Evolutionary conservation across 2,888 invertebrate species (phyloP).

Genomic region (Polydrusus tereticollis): DNA sequence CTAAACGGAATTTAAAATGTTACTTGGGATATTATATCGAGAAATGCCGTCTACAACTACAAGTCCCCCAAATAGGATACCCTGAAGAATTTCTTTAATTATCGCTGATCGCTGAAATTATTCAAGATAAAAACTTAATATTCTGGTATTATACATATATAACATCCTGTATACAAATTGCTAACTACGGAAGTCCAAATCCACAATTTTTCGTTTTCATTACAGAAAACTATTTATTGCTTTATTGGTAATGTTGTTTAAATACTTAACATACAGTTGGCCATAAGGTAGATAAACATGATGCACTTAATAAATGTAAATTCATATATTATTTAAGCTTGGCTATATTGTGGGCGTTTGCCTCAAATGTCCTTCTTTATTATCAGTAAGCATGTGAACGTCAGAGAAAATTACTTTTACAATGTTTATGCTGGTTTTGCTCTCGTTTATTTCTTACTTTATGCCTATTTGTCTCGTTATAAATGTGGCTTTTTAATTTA

Average conservation of each 20-base stretch:
- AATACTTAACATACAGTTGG: conserved; percentile 4
- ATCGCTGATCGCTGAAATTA: too few species aligned
- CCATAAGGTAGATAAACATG: conserved; percentile 25
- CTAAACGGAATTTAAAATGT: too few species aligned
- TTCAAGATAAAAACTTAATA: too few species aligned
- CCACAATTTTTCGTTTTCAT: neutral
- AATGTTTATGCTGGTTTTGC: conserved; percentile 43
- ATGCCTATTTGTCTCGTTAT: conserved; percentile 33
- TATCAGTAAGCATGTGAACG: conserved; percentile 47
- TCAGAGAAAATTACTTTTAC: conserved; percentile 43
- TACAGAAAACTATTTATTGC: neutral
- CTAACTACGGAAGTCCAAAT: neutral
- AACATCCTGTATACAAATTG: too few species aligned
- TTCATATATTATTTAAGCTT: conserved; percentile 25
- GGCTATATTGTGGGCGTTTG: conserved; percentile 13
- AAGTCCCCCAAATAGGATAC: too few species aligned
- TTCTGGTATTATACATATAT: too few species aligned
- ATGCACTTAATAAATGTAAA: conserved; percentile 25
- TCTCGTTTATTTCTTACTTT: conserved; percentile 39
- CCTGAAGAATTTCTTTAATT: too few species aligned
- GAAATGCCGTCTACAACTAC: too few species aligned
- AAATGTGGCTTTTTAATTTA: conserved; percentile 18
- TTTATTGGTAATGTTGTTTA: conserved; percentile 4
- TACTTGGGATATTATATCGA: too few species aligned
- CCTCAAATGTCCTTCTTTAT: conserved; percentile 41